phyloP scores from a whole-genome alignment of 2,888 invertebrate species.

The Drosophila engyochracea region DNA sequence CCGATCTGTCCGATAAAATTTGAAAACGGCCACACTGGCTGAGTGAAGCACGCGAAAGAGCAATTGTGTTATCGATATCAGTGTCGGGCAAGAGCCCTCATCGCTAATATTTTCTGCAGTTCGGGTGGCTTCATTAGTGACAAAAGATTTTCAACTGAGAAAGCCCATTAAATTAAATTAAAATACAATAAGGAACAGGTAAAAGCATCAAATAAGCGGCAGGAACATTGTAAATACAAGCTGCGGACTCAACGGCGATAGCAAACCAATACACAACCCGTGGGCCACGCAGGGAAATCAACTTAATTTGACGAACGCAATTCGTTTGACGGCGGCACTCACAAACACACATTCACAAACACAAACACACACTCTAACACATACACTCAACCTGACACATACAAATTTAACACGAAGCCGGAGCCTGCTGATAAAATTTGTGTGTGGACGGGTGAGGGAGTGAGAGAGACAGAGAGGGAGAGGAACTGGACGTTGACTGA shows the following conservation, averaged over 20 bases:
- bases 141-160: slow-evolving; percentile 22
- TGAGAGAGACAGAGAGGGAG: neutral
- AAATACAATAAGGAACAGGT: slow-evolving; percentile 43
- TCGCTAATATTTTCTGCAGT: slow-evolving; percentile 54
- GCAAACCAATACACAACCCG: neutral
- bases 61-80: slow-evolving; percentile 6
- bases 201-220: slow-evolving; percentile 20
- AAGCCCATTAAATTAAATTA: slow-evolving; percentile 4
- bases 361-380: neutral
- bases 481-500: slow-evolving; percentile 13
- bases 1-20: neutral
- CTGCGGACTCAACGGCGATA: neutral
- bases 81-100: slow-evolving; percentile 12
- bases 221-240: slow-evolving; percentile 15
- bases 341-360: slow-evolving; percentile 7
- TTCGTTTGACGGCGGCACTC: slow-evolving; percentile 24
- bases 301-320: slow-evolving; percentile 45
- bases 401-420: slow-evolving; percentile 39
- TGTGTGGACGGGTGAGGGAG: slow-evolving; percentile 1
- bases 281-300: slow-evolving; percentile 21
- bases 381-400: slow-evolving; percentile 10
- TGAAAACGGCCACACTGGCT: no score
- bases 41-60: neutral
- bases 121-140: slow-evolving; percentile 49
- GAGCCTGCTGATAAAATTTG: slow-evolving; percentile 38